Base-by-base conservation (phyloP, 2,888 invertebrate genomes). In the Theretra japonica region DNA sequence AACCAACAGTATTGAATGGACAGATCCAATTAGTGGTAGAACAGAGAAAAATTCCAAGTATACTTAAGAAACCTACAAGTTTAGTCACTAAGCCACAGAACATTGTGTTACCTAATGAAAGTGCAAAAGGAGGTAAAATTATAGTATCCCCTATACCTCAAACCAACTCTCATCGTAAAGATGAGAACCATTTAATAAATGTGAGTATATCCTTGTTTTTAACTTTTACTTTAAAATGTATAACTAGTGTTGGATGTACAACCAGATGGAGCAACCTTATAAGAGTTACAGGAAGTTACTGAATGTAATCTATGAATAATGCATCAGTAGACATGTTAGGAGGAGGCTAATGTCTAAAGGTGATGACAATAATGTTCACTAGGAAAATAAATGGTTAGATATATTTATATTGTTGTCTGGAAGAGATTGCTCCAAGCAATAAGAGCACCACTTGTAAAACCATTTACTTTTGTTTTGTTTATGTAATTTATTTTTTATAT, bases 31-130 rank as follows among this genome's bases (percentile, higher is more conserved):
- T 90, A 58, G 78, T 87, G 70, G 76, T 88, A 21, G 88, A 90
- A 50, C 88, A 87, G 72, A 91, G 89, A 77, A 87, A 83, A 72
- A 76, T 89, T 58, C 90, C 91, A 7, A 85, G 84, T 78, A 87
- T 89, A 82, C 75, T 91, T 60, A 91, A 86, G 73, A 87, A 84
- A 71, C 76, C 83, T 68, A 72, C 80, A 57, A 85, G 80, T 17
- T 41, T 48, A 48, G 19, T 33, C 15, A 19, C 30, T 76, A 59
- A 80, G 60, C 75, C 84, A 25, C 75, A 82, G 30, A 84, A 75
- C 74, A 75, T 86, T 75, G 82, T 87, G 57, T 83, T 88, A 77
- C 83, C 89, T 33, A 74, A 84, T 11, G 87, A 91, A 57, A 88
- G 83, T 86, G 87, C 86, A 83, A 89, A 85, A 28, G 82, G 82